Evolutionary conservation across 30 jellyfish, hydroid and myxozoan species (phyloP).

Genomic region (Morbakka virulenta): DNA sequence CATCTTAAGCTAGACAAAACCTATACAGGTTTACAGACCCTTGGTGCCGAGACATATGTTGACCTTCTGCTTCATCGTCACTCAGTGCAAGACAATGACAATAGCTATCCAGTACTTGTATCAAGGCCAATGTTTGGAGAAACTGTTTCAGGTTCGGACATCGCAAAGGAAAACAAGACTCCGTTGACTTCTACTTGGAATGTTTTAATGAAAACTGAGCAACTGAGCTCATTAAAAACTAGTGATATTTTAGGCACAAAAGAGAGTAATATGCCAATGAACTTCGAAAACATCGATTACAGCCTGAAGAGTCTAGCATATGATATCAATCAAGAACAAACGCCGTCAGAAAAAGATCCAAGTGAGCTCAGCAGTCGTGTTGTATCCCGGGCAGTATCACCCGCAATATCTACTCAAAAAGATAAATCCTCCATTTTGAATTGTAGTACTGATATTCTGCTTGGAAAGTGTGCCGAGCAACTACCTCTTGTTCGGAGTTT

Average conservation of each 20-base stretch:
- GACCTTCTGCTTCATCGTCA: slow-evolving; percentile 82
- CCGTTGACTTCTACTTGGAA: not conserved
- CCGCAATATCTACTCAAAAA: not conserved
- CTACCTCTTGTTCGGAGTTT: slow-evolving; percentile 55
- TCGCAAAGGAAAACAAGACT: not conserved
- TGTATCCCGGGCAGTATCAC: slow-evolving; percentile 15
- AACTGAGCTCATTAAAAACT: not conserved
- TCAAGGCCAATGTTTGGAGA: no score
- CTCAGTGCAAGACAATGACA: slow-evolving; percentile 16
- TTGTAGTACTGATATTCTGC: slow-evolving; percentile 8
- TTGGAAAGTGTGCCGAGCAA: slow-evolving; percentile 19
- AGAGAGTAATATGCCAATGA: not conserved
- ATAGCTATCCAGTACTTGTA: not conserved
- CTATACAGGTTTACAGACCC: slow-evolving; percentile 96
- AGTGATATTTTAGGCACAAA: not conserved
- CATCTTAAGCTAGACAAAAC: slow-evolving; percentile 84
- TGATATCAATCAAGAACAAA: not conserved
- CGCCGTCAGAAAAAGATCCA: not conserved
- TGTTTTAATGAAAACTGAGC: not conserved
- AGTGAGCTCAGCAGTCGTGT: not conserved
- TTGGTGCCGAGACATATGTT: slow-evolving; percentile 88
- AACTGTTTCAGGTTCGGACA: not conserved
- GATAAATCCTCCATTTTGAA: not conserved
- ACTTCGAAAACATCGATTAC: not conserved
- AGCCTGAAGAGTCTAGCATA: not conserved